Evolutionary conservation across 2,888 invertebrate species (phyloP), one percentile per base, ranked within the genome.

Genomic region (Drosophila tripunctata): DNA sequence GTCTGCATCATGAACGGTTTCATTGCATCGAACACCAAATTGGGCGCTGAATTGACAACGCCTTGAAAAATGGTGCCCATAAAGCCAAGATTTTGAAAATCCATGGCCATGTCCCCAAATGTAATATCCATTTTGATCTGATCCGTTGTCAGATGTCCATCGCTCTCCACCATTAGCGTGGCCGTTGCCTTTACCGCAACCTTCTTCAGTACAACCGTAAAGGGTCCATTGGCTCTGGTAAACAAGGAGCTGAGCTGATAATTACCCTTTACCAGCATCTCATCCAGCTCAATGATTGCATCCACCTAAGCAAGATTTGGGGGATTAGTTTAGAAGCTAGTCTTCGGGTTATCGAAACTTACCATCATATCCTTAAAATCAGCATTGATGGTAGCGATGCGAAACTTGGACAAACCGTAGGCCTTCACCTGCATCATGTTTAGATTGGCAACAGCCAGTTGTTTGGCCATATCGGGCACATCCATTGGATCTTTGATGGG

Each of bases 1-100:
- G 96, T 95, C 71, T 94, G 94, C 19, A 97, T 91, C 70, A 97
- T 94, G 75, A 95, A 95, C 0, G 97, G 97, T 88, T 97, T 97
- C 82, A 97, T 95, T 7, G 96, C 95, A 89, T 97, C 96, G 80
- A 98, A 97, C 2, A 97, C 93, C 67, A 96, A 94, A 10, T 94
- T 94, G 0, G 97, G 96, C 0, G 97, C 93, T 0, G 96, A 95
- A 90, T 97, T 97, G 40, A 97, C 93, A 43, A 96, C 93, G 0
- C 95, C 94, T 89, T 95, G 95, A 68, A 94, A 93, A 69, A 94
- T 91, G 36, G 93, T 93, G 0, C 95, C 96, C 64, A 96, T 92
- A 74, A 96, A 94, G 4, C 96, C 91, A 0, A 97, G 93, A 88
- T 96, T 96, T 90, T 96, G 93, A 84, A 97, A 97, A 85, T 97